Evolutionary conservation across 2,113 vertebrate species (phyloP), one percentile per base, ranked within the genome.

Genomic region (Vireo altiloquus): DNA sequence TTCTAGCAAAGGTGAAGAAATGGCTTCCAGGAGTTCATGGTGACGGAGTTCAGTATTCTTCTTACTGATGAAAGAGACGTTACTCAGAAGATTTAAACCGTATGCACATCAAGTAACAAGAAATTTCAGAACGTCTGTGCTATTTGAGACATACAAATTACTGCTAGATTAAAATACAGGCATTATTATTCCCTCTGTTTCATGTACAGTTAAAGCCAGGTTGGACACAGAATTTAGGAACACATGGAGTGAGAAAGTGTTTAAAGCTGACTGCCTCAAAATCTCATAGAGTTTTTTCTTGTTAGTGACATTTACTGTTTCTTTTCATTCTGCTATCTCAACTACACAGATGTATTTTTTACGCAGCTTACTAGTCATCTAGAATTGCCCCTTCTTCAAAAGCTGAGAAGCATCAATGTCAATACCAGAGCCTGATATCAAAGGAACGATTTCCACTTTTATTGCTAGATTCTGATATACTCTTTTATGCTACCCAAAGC

Each of bases 21-120:
- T 97, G 11, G 98, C 98, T 80, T 99, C 99, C 89, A 99, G 95
- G 57, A 99, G 98, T 88, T 99, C 99, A 44, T 11, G 96, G 24
- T 94, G 98, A 56, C 99, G 98, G 23, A 98, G 30, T 0, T 86
- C 97, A 8, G 95, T 56, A 33, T 99, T 98, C 91, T 99, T 99
- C 96, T 99, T 99, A 98, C 99, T 99, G 86, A 66, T 50, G 24
- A 96, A 83, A 74, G 52, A 76, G 69, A 86, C 10, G 17, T 78
- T 56, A 90, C 31, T 59, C 14, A 79, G 24, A 81, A 68, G 35
- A 49, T 19, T 37, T 82, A 11, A 16, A 87, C 11, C 35, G 9
- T 14, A 52, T 7, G 17, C 63, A 40, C 49, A 49, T 14, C 30
- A 70, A n/a, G 7, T 17, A 77, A 57, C 20, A 78, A 44, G 23